Conservation (phyloP, 2,797 vertebrate genomes). For the Pseudochirops corinnae region DNA sequence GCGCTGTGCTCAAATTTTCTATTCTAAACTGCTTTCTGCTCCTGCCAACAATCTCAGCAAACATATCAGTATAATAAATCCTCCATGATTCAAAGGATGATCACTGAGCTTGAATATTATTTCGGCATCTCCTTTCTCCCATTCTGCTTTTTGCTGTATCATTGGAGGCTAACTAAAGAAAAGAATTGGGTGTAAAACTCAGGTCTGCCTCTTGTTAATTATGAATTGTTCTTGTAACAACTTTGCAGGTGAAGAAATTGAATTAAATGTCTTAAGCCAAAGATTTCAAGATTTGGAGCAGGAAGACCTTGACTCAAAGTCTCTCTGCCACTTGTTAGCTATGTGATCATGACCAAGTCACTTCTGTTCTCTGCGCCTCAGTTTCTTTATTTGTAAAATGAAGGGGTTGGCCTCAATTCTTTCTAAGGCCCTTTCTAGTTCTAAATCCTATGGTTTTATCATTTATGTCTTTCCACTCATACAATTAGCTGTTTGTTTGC, state of each 20-base stretch:
- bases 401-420: neutral
- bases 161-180: neutral
- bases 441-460: neutral
- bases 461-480: neutral
- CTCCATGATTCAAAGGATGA: neutral
- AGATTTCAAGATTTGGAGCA: neutral
- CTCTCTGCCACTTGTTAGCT: neutral
- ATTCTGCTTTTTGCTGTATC: neutral
- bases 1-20: constrained; percentile 65
- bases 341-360: neutral
- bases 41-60: constrained; percentile 50
- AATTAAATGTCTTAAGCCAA: neutral
- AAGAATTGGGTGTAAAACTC: neutral
- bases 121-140: neutral
- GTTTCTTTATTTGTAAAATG: neutral
- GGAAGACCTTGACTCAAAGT: neutral
- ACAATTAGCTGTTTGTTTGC: neutral
- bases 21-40: constrained; percentile 63
- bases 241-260: neutral
- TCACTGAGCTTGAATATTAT: neutral
- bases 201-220: neutral
- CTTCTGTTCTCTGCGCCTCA: neutral
- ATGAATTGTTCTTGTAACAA: neutral
- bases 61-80: neutral
- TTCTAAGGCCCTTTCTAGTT: neutral